These are phyloP conservation scores for Pseudopipra pipra DNA, from an alignment of 2,113 vertebrate genomes.

Conservation along the genomic window DNA sequence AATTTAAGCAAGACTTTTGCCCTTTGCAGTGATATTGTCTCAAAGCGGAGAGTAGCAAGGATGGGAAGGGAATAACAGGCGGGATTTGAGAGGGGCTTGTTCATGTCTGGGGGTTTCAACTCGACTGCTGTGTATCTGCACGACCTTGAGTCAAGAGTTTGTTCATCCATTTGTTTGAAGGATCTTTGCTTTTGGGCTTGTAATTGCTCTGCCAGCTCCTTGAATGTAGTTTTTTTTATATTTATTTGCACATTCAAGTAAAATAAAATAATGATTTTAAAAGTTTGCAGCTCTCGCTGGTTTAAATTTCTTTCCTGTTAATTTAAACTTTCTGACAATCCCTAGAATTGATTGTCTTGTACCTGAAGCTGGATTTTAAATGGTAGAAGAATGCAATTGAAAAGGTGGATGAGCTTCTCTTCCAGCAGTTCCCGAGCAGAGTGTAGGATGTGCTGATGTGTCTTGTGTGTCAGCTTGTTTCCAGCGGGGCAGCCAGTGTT, in stretches of 20 bases:
- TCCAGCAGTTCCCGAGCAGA: not conserved
- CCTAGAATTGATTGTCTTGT: not conserved
- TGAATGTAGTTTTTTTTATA: constrained; percentile 80
- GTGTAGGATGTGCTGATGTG: not conserved
- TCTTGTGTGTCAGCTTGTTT: not conserved
- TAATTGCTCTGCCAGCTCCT: constrained; percentile 75
- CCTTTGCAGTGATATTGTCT: not conserved
- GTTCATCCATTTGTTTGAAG: constrained; percentile 63
- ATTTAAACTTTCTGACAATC: not conserved
- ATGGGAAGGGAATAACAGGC: not conserved
- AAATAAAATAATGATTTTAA: constrained; percentile 72
- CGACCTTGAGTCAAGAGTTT: constrained; percentile 33
- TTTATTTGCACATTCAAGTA: constrained; percentile 85
- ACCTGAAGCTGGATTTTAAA: not conserved
- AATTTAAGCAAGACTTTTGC: not conserved
- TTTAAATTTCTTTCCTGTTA: not conserved
- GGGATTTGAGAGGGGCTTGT: not conserved
- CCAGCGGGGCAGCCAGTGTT: not conserved
- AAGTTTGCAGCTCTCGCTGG: not conserved
- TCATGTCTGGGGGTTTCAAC: not conserved
- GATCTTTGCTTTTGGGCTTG: constrained; percentile 69
- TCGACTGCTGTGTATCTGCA: not conserved
- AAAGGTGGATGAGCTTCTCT: not conserved
- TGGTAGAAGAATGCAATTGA: not conserved
- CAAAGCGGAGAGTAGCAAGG: not conserved